Evolutionary conservation across 1,140 invertebrate genomes (phyloP), one percentile per base, ranked within the genome.

Genomic region (Tetraneura akinire): DNA sequence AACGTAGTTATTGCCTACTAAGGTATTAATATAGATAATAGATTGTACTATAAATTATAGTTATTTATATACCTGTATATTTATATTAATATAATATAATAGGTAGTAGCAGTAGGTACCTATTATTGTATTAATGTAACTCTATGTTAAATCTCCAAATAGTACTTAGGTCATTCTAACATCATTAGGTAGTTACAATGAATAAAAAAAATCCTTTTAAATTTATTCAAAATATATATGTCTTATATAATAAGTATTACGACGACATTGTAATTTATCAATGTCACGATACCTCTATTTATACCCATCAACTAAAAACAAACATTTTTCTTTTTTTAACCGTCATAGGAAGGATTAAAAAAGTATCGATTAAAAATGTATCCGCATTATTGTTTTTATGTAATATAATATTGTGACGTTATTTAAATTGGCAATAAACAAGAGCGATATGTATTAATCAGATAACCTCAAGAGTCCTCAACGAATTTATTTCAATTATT

Each of bases 241-340:
- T 18, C 42, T 23, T 47, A 16, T 66, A 45, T 42, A 45, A 42
- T n/a, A 42, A 70, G 45, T 70, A 70, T 70, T 47, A 70, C 18
- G 42, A 18, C 66, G 26, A 49, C 45, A 49, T 70, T 26, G 66
- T 70, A 70, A 70, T 70, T 70, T 49, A 70, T 70, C 66, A 70
- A 70, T 70, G 42, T 70, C 66, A 8, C 13, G 14, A 4, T 45
- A 23, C n/a, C 14, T 64, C 18, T n/a, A n/a, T 45, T 42, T 23
- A 26, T 49, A 70, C 45, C 45, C 42, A 3, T 70, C 66, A 49
- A 26, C 21, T 49, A 70, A 70, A 68, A 29, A 45, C 21, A 49
- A 26, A 45, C 11, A 18, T 14, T 26, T 49, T 47, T 70, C 11
- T 10, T 14, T 26, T 49, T 47, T 49, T 18, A 6, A 9, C 1